Evolutionary conservation across 2,113 vertebrate genomes (phyloP).

Genomic region (Thomomys bottae): DNA sequence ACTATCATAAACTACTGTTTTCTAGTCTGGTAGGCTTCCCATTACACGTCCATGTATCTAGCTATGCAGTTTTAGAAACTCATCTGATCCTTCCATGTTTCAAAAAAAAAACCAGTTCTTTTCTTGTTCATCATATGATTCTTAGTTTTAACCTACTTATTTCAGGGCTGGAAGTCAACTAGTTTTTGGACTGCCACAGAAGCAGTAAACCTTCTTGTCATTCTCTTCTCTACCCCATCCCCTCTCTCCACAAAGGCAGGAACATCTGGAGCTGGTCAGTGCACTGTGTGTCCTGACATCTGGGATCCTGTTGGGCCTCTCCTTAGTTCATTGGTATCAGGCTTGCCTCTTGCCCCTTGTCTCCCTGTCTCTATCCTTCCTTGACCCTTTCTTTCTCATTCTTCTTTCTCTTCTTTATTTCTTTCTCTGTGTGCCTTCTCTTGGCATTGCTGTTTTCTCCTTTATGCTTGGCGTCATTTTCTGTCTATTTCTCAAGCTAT

Average conservation of each 20-base stretch:
- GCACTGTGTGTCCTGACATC: conserved; percentile 57
- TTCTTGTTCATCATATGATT: not conserved
- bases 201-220: not conserved
- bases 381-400: not conserved
- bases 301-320: conserved; percentile 53
- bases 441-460: not conserved
- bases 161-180: not conserved
- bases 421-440: accelerated
- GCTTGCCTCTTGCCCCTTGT: conserved; percentile 18
- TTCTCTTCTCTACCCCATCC: not conserved
- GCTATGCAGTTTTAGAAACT: not conserved
- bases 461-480: not conserved
- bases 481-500: not conserved
- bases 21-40: not conserved
- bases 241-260: not conserved
- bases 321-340: conserved; percentile 29
- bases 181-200: not conserved
- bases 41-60: not conserved
- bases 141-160: conserved; percentile 4
- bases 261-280: conserved; percentile 56
- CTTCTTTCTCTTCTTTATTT: accelerated
- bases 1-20: not conserved
- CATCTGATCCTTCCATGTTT: not conserved
- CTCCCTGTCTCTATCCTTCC: not conserved
- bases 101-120: no score